A percentile compares a stretch with the other conserved stretches of the same genome.
These are phyloP conservation scores for Pitta sordida DNA, from an alignment of 2,113 vertebrate genomes.

Conservation along the genomic window DNA sequence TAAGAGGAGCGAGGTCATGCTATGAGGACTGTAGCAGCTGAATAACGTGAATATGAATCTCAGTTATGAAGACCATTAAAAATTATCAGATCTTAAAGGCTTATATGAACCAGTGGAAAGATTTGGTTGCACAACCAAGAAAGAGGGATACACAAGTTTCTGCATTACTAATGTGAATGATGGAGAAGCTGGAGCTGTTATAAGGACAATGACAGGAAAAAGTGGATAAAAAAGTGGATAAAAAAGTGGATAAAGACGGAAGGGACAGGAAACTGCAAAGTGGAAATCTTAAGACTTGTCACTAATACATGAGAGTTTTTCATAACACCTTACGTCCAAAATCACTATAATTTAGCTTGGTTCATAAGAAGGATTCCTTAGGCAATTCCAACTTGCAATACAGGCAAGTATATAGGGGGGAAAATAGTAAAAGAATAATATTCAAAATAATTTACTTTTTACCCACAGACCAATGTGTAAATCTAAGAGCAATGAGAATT, in stretches of 20 bases:
- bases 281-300: background rate
- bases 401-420: background rate
- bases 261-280: background rate
- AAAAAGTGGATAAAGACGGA: background rate
- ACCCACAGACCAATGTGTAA: background rate
- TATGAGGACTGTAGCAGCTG: background rate
- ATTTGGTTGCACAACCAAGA: background rate
- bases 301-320: background rate
- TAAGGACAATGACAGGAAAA: background rate
- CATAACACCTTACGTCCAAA: background rate
- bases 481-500: background rate
- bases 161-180: background rate
- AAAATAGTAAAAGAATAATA: background rate
- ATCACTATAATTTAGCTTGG: background rate
- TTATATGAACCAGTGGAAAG: background rate
- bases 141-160: fast-evolving
- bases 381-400: background rate
- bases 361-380: background rate
- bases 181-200: background rate
- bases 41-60: background rate
- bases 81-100: background rate
- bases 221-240: background rate
- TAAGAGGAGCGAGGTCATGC: background rate
- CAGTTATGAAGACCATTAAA: background rate
- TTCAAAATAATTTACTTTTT: background rate